phyloP scores from a whole-genome alignment of 1,140 invertebrate species.

The Drosophila kikkawai region DNA sequence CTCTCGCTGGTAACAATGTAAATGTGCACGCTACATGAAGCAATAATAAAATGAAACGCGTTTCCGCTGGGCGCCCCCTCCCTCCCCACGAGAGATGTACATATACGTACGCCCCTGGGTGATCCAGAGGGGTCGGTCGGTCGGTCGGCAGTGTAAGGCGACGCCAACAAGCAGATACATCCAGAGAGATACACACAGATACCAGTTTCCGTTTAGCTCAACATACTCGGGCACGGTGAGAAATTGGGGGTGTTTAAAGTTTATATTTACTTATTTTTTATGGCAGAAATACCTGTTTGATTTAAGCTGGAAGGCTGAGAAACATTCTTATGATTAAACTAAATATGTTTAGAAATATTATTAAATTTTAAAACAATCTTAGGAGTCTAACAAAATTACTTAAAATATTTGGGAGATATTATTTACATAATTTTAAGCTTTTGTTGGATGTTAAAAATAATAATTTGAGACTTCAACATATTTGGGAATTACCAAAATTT shows the following conservation, averaged over 20 bases:
- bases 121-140: background rate
- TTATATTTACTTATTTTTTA: background rate
- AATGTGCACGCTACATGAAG: slow-evolving; percentile 82
- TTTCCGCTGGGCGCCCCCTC: slow-evolving; percentile 66
- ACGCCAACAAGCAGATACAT: slow-evolving; percentile 60
- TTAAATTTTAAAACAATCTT: too few species aligned
- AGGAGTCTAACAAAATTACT: too few species aligned
- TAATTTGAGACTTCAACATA: too few species aligned
- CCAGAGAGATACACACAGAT: slow-evolving; percentile 63
- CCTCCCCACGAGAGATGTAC: slow-evolving; percentile 32
- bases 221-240: slow-evolving; percentile 28
- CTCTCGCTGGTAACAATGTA: slow-evolving; percentile 68
- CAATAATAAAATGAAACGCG: slow-evolving; percentile 84
- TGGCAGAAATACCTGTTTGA: too few species aligned
- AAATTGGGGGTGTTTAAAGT: background rate
- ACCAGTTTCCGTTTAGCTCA: slow-evolving; percentile 64
- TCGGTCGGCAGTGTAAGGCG: slow-evolving; percentile 17
- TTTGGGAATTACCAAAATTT: too few species aligned
- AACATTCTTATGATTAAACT: background rate
- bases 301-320: too few species aligned
- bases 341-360: background rate
- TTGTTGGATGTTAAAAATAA: too few species aligned
- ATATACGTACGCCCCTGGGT: slow-evolving; percentile 8
- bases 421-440: too few species aligned
- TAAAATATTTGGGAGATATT: too few species aligned